Base-by-base conservation (phyloP, 2,888 invertebrate genomes). In the Agrotis exclamationis region DNA sequence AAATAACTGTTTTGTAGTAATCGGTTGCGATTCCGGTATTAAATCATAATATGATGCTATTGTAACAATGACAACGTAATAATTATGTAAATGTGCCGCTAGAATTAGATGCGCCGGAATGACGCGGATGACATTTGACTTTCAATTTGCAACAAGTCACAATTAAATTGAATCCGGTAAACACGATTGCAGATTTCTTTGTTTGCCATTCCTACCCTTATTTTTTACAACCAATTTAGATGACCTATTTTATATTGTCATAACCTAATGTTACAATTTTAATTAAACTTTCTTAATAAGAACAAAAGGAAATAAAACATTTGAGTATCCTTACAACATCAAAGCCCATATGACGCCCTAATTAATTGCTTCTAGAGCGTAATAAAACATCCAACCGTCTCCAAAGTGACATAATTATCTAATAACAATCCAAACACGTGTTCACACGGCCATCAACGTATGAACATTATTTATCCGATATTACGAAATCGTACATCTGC, bases 401-500 rank as follows among this genome's bases (percentile, higher is more conserved):
- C 64, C 51, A 45, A 33, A 58, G 64, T 82, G 82, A 78, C 79
- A 82, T 82, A 78, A 79, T 73, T 73, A 73, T 78, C 62, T 82
- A 82, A 77, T 82, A 83, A 86, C 83, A 88, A 84, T 81, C 80
- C 65, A 57, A 69, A 86, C 89, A 88, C 88, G 85, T 89, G 88
- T 89, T 88, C 84, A 80, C 82, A 80, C 76, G 68, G 66, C 74
- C 83, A 74, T 81, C 71, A 82, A 75, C 75, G 82, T 72, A 63
- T n/a, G 75, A 81, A 83, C 82, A 82, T 83, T n/a, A n/a, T 84
- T 89, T 90, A 89, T 91, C 88, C 87, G 85, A 88, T 92, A 90
- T 91, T 88, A 90, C 85, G 88, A 92, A 93, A 91, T 89, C 89
- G 83, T 88, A 90, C 91, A 92, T 92, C 91, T 93, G 92, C 88